Percentiles rank a stretch among this genome's conserved stretches.
These are phyloP conservation scores for Platycnemis pennipes DNA, from an alignment of 2,888 invertebrate genomes.

Conservation along the genomic window DNA sequence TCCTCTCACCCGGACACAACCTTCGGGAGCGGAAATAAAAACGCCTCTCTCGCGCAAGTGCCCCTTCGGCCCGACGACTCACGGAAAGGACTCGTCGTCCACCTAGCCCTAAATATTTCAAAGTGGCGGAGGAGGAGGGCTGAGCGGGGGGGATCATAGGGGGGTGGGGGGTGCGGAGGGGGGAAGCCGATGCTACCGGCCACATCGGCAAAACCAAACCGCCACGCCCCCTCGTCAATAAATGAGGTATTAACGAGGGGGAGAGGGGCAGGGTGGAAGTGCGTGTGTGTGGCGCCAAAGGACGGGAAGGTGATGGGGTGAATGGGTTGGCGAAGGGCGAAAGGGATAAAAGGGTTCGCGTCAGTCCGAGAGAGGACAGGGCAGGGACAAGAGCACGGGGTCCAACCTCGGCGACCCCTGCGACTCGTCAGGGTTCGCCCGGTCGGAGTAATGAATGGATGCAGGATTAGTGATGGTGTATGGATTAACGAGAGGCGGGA, in stretches of 20 bases:
- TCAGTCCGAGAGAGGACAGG: not conserved
- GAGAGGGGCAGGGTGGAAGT: not conserved
- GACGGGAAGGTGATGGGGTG: constrained; percentile 20
- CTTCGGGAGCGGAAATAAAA: constrained; percentile 15
- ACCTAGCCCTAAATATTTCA: constrained; percentile 49
- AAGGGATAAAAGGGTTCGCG: not conserved
- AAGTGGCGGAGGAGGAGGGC: not conserved
- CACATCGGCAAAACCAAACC: not conserved
- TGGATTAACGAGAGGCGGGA: not conserved
- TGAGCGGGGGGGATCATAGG: not conserved
- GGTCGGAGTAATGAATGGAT: not conserved
- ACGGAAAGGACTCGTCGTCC: constrained; percentile 51
- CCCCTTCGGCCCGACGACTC: constrained; percentile 15
- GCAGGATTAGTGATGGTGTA: not conserved
- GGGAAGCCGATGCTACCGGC: constrained; percentile 33
- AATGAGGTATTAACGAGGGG: constrained; percentile 66
- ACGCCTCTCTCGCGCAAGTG: not conserved
- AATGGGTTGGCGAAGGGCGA: not conserved
- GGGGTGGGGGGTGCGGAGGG: not conserved
- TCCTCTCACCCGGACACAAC: too few species aligned
- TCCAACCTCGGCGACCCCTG: not conserved
- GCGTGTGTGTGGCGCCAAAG: constrained; percentile 6
- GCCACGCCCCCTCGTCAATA: constrained; percentile 21
- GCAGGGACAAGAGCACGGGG: not conserved
- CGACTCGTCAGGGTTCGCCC: not conserved